A percentile compares a stretch with the other conserved stretches of the same genome.
Conservation (phyloP, 2,797 vertebrate genomes). For the Distichodus sexfasciatus region DNA sequence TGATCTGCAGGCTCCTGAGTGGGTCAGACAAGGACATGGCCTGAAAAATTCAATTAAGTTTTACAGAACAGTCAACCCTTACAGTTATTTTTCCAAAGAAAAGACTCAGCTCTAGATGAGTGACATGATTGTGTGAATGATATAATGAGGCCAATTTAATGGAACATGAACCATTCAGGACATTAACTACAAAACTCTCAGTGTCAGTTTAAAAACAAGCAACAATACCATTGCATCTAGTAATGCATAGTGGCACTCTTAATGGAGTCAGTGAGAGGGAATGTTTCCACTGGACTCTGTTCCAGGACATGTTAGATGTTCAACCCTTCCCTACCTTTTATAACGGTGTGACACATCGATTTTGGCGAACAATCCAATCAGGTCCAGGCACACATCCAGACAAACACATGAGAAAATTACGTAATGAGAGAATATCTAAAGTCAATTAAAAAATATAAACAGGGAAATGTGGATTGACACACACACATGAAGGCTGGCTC, state of each 20-base stretch:
- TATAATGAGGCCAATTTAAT: too few relatives aligned
- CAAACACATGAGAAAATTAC: slow-evolving; percentile 32
- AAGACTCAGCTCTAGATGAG: too few relatives aligned
- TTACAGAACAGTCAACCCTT: neutral
- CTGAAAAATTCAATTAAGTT: neutral
- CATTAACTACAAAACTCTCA: slow-evolving; percentile 1
- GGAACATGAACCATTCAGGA: neutral
- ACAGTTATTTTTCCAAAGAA: too few relatives aligned
- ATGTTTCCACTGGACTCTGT: slow-evolving; percentile 9
- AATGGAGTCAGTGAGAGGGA: neutral
- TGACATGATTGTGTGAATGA: too few relatives aligned
- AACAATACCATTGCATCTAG: neutral
- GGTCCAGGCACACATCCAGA: slow-evolving; percentile 10
- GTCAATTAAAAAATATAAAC: slow-evolving; percentile 37
- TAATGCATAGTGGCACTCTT: neutral
- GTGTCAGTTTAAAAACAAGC: neutral
- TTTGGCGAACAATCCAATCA: slow-evolving; percentile 19
- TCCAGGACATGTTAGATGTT: slow-evolving; percentile 5
- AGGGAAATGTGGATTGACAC: slow-evolving; percentile 12
- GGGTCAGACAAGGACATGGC: slow-evolving; percentile 24
- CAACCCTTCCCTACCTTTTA: neutral
- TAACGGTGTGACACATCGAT: slow-evolving; percentile 21
- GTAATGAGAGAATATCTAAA: slow-evolving; percentile 28
- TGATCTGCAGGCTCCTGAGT: slow-evolving; percentile 1
- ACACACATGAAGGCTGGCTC: slow-evolving; percentile 15